A percentile compares a stretch with the other conserved stretches of the same genome.
Evolutionary conservation across 1,140 invertebrate species (phyloP).

Genomic region (Lordiphosa clarofinis): DNA sequence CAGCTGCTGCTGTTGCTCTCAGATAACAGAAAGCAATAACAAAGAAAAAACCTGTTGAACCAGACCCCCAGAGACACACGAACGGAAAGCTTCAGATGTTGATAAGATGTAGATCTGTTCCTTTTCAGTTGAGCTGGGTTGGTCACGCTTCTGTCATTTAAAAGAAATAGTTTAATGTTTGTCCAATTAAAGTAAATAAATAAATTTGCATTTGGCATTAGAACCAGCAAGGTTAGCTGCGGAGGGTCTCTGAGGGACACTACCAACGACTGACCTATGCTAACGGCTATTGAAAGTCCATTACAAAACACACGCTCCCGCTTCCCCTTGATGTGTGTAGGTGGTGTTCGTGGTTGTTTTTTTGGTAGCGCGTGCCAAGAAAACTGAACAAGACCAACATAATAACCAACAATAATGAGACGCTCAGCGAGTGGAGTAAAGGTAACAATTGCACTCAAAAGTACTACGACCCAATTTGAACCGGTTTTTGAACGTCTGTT

Average conservation of each 20-base stretch:
- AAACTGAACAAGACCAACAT: conserved; percentile 69
- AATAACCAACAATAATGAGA: conserved; percentile 62
- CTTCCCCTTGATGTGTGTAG: conserved; percentile 13
- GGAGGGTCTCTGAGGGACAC: conserved; percentile 10
- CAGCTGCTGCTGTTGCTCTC: conserved; percentile 24
- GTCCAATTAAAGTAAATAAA: neutral
- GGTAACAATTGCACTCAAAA: conserved; percentile 77
- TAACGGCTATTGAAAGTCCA: conserved; percentile 47
- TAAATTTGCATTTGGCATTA: conserved; percentile 40
- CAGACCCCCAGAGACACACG: conserved; percentile 41
- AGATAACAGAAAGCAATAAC: conserved; percentile 18
- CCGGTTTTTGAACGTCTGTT: conserved; percentile 50
- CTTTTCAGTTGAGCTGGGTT: conserved; percentile 27
- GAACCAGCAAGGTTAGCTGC: conserved; percentile 53
- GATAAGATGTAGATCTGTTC: conserved; percentile 10
- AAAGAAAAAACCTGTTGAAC: conserved; percentile 59
- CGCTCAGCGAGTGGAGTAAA: conserved; percentile 41
- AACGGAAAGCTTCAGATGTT: conserved; percentile 21
- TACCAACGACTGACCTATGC: conserved; percentile 59
- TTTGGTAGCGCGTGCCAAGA: conserved; percentile 65
- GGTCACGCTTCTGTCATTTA: conserved; percentile 1
- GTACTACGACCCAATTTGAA: conserved; percentile 77
- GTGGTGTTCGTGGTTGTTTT: conserved; percentile 20
- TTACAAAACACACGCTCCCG: conserved; percentile 57
- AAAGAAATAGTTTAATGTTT: conserved; percentile 5